Conservation (phyloP, 2,113 vertebrate genomes). For the Pica pica region DNA sequence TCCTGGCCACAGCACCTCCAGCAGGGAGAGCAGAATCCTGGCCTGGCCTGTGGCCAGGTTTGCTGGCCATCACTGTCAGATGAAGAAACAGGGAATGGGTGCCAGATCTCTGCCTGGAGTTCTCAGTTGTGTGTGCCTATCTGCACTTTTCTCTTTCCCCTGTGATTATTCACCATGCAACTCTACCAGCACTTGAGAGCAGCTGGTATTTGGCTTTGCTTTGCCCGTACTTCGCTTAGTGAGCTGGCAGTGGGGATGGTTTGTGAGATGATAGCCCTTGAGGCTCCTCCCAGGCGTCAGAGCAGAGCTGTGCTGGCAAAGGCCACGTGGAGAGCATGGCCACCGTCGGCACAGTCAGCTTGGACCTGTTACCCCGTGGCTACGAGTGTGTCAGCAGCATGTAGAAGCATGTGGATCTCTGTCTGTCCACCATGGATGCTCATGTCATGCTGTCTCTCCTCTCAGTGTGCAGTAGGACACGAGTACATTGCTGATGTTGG, state of each 20-base stretch:
- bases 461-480: slow-evolving; percentile 87
- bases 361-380: not conserved
- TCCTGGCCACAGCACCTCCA: not conserved
- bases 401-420: not conserved
- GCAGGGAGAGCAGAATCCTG: not conserved
- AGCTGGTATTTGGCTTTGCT: not conserved
- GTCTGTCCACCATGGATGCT: not conserved
- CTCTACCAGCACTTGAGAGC: not conserved
- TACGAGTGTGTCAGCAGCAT: rapidly evolving
- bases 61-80: not conserved
- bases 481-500: slow-evolving; percentile 82
- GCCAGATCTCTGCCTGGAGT: not conserved
- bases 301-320: not conserved
- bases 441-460: not conserved
- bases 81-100: not conserved
- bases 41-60: not conserved
- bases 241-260: not conserved
- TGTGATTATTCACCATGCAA: not conserved
- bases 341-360: rapidly evolving
- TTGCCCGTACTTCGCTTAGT: not conserved
- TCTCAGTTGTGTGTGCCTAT: not conserved
- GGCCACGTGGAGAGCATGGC: rapidly evolving
- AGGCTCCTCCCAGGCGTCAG: not conserved
- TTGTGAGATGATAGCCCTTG: not conserved
- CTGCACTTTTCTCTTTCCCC: not conserved